Evolutionary conservation across 1,140 invertebrate genomes (phyloP).

Genomic region (Diprion similis): DNA sequence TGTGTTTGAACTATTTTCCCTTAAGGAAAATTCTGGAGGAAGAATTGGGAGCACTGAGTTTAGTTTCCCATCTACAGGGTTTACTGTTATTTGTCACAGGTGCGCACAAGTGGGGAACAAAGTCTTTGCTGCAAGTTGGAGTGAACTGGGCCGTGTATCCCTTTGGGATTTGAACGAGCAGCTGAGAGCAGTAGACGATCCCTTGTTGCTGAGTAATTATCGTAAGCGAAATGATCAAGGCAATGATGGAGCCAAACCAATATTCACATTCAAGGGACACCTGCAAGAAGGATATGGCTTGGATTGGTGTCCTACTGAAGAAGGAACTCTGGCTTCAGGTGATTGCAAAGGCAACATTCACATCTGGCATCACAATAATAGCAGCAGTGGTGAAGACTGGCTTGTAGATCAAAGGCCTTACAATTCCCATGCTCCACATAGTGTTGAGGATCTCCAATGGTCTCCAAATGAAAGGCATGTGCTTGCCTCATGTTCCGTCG

Average conservation of each 20-base stretch:
- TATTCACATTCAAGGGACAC: slow-evolving; percentile 92
- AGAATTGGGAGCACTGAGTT: no score
- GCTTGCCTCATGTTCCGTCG: slow-evolving; percentile 94
- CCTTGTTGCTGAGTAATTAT: slow-evolving; percentile 66
- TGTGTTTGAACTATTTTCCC: no score
- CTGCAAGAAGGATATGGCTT: slow-evolving; percentile 92
- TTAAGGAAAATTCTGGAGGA: no score
- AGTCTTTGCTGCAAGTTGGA: slow-evolving; percentile 88
- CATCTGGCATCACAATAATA: slow-evolving; percentile 84
- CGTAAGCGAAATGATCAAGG: slow-evolving; percentile 65
- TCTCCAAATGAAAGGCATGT: slow-evolving; percentile 95
- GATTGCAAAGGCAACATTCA: slow-evolving; percentile 93
- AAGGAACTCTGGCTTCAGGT: slow-evolving; percentile 86
- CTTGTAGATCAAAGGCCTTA: slow-evolving; percentile 88
- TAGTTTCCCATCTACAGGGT: no score
- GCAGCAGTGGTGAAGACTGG: slow-evolving; percentile 72
- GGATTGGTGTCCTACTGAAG: slow-evolving; percentile 86
- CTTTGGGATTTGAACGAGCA: slow-evolving; percentile 90
- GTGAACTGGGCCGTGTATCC: slow-evolving; percentile 88
- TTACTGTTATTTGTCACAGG: slow-evolving; percentile 23
- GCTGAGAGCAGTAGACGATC: slow-evolving; percentile 79
- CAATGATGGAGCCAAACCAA: slow-evolving; percentile 67
- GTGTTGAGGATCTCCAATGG: slow-evolving; percentile 99
- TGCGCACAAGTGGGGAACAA: slow-evolving; percentile 53
- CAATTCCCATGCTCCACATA: slow-evolving; percentile 82